phyloP scores from a whole-genome alignment of 1,140 invertebrate genomes.

The Lanistes nyassanus region DNA sequence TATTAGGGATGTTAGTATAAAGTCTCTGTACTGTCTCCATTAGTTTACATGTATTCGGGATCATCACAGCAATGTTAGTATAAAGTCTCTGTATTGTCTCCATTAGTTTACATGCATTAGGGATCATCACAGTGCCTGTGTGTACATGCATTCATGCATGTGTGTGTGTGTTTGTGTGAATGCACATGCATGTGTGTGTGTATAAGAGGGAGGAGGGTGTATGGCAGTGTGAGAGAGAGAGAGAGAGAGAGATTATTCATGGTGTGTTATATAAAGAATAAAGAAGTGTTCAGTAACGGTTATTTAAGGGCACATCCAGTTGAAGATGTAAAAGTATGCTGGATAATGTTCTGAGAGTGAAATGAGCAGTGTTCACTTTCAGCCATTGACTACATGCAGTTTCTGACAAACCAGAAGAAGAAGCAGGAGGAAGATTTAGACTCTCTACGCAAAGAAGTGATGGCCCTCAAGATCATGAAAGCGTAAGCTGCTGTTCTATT shows the following conservation, averaged over 20 bases:
- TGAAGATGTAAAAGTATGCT: no score
- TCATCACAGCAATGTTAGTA: conserved; percentile 77
- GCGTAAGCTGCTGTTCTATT: conserved; percentile 55
- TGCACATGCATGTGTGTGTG: not conserved
- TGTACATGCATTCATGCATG: not conserved
- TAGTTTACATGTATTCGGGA: not conserved
- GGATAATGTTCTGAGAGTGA: no score
- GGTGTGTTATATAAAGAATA: no score
- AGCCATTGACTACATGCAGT: conserved; percentile 75
- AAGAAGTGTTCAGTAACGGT: no score
- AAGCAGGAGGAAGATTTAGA: conserved; percentile 93
- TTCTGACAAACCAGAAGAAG: conserved; percentile 85
- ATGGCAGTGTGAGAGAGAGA: not conserved
- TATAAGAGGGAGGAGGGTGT: not conserved
- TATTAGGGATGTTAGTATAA: conserved; percentile 31
- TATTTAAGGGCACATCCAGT: no score
- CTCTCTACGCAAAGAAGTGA: conserved; percentile 92
- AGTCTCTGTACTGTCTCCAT: not conserved
- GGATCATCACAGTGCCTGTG: not conserved
- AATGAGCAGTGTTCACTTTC: conserved; percentile 32
- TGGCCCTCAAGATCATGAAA: conserved; percentile 85
- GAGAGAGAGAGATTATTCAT: no score
- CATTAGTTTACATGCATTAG: not conserved
- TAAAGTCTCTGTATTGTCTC: conserved; percentile 66
- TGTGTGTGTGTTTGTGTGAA: not conserved